Base-by-base conservation (phyloP, 53 echinoderm and acorn worm species). In the Mesocentrotus franciscanus region DNA sequence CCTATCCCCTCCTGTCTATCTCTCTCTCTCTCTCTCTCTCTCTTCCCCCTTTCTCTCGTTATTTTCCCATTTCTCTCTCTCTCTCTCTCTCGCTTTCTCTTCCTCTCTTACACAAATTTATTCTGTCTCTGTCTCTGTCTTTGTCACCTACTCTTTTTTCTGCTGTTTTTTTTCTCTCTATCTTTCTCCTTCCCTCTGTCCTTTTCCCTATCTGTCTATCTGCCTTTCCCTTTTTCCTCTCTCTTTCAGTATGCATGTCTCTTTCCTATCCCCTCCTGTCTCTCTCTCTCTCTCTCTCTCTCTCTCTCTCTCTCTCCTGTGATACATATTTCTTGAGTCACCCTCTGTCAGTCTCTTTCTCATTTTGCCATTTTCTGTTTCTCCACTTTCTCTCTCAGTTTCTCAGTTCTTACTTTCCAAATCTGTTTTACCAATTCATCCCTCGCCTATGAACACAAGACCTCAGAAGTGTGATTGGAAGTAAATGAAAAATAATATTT, bases 401-500 rank as follows among this genome's bases (percentile, higher is more conserved):
- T 76, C 76, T 27, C 30, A 76, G 29, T 14, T 30, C 27, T 13
- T 13, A 76, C 13, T 76, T 76, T 30, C 12, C 30, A 16, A 64
- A 11, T 20, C 64, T 62, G 62, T 62, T 18, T 62, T 18, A 18
- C 18, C 62, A 14, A 62, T 62, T 62, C 62, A 62, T 1, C 15
- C 15, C 62, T 62, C 62, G 18, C 62, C 20, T 64, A 64, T 64
- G 6, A 64, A 49, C 36, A 81, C 78, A 81, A 17, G 42, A 30
- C 9, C 9, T 74, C 32, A 8, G 74, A 42, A 18, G 39, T 81
- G 81, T 81, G 81, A 81, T 81, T 42, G 15, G 6, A 81, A 36
- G 42, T 20, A 81, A 81, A 42, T 81, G 81, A 81, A 81, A 81
- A 81, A 81, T 81, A 81, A 81, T 81, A 81, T 81, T 81, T 81